phyloP scores from a whole-genome alignment of 2,888 invertebrate genomes.

The Rhagonycha fulva region DNA sequence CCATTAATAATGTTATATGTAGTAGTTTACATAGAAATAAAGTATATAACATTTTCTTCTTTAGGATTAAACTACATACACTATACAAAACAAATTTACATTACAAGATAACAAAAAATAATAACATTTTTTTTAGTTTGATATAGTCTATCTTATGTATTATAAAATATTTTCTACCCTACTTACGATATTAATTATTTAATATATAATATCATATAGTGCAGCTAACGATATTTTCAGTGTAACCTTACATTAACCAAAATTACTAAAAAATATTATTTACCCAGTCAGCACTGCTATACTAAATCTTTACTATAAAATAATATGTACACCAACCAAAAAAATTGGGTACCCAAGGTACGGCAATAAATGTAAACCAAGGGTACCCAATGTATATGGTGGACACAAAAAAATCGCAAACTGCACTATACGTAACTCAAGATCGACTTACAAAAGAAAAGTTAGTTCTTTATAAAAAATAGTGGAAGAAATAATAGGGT shows the following conservation, averaged over 20 bases:
- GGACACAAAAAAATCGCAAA: not conserved
- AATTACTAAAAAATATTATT: not conserved
- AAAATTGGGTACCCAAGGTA: not conserved
- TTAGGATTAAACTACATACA: conserved; percentile 20
- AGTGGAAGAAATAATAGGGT: conserved; percentile 20
- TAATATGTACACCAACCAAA: not conserved
- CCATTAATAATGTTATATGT: conserved; percentile 6
- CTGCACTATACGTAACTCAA: not conserved
- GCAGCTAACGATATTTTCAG: not conserved
- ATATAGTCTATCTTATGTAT: conserved; percentile 6
- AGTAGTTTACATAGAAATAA: not conserved
- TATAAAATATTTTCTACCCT: not conserved
- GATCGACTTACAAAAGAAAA: not conserved
- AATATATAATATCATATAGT: not conserved
- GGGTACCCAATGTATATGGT: not conserved
- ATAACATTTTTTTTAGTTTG: conserved; percentile 2
- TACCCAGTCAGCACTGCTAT: not conserved
- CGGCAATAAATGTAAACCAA: not conserved
- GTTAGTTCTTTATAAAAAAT: not conserved
- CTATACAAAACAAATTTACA: conserved; percentile 29
- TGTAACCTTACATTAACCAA: not conserved
- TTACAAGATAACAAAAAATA: conserved; percentile 12
- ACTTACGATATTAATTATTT: not conserved
- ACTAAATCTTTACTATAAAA: not conserved
- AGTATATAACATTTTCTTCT: not conserved